These are phyloP conservation scores for Opisthograptis luteolata DNA, from an alignment of 2,888 invertebrate genomes.

Conservation along the genomic window DNA sequence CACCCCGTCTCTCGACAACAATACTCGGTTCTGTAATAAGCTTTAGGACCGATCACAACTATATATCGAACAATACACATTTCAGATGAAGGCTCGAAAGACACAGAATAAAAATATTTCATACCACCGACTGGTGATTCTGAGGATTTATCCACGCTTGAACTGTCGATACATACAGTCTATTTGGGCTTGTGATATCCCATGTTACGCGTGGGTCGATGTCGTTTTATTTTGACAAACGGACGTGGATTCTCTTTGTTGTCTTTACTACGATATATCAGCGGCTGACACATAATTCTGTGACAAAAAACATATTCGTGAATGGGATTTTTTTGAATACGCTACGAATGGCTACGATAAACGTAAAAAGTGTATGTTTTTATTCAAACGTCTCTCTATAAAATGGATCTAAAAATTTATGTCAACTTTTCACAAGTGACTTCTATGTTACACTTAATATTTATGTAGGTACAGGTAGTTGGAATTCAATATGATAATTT, in stretches of 20 bases:
- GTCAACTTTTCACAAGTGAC: slow-evolving; percentile 15
- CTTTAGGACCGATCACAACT: slow-evolving; percentile 61
- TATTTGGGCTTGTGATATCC: slow-evolving; percentile 59
- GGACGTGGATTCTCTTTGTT: slow-evolving; percentile 72
- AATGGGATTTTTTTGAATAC: slow-evolving; percentile 56
- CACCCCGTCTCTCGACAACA: slow-evolving; percentile 66
- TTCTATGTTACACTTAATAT: slow-evolving; percentile 22
- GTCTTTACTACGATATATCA: slow-evolving; percentile 74
- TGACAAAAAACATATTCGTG: slow-evolving; percentile 52
- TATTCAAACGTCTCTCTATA: slow-evolving; percentile 24
- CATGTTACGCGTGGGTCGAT: slow-evolving; percentile 72
- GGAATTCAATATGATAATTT: slow-evolving; percentile 33
- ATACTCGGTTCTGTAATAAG: slow-evolving; percentile 71
- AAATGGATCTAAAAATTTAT: slow-evolving; percentile 26
- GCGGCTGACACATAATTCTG: slow-evolving; percentile 64
- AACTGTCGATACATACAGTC: slow-evolving; percentile 41
- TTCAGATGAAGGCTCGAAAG: slow-evolving; percentile 41
- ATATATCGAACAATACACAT: slow-evolving; percentile 56
- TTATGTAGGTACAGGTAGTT: slow-evolving; percentile 3
- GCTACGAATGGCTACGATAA: slow-evolving; percentile 49
- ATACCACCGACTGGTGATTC: slow-evolving; percentile 39
- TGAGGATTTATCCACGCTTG: slow-evolving; percentile 47
- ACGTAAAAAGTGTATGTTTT: slow-evolving; percentile 38
- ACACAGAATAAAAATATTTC: slow-evolving; percentile 51
- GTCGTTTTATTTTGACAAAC: slow-evolving; percentile 79